Base-by-base conservation (phyloP, 2,888 invertebrate species). In the Baccha elongata region DNA sequence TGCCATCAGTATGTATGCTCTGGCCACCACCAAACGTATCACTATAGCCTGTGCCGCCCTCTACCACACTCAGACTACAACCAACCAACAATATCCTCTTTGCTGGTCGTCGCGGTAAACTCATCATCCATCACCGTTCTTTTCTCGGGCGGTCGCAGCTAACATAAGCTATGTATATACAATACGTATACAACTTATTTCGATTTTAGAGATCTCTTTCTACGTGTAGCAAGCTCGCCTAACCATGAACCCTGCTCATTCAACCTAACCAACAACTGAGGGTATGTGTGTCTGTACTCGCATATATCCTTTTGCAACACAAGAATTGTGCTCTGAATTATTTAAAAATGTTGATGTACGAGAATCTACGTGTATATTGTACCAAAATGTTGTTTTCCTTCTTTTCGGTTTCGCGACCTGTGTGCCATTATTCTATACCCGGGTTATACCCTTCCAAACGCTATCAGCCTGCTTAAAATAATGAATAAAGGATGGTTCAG, bases 311-410 rank as follows among this genome's bases (percentile, higher is more conserved):
- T n/a, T n/a, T 62, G 68, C 37, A 55, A 46, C 42, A 60, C 72
- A 75, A 46, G 65, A 65, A 65, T 44, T 75, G 71, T 71, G 53
- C 26, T 58, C 60, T 67, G 71, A 81, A 75, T 75, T 76, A 76
- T 72, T 83, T 68, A 72, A 83, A 72, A 83, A 83, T 76, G 68
- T 48, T 64, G 42, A 81, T 65, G 52, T 62, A 46, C 58, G 42
- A 55, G 71, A 44, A 67, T 74, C 58, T 74, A 50, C 72, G 62
- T 72, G 60, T 44, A 72, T 50, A 50, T 62, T 60, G 53, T 60
- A 26, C 32, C 65, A 48, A 71, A 81, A 62, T 40, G 13, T 35
- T 67, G 71, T 67, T 69, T 64, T 65, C 65, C 52, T 65, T 52
- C 58, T 40, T 35, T 72, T 58, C 15, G 65, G 58, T 64, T 58